A percentile compares a stretch with the other conserved stretches of the same genome.
Conservation (phyloP, 1,140 invertebrate genomes). For the Drosophila prosaltans region DNA sequence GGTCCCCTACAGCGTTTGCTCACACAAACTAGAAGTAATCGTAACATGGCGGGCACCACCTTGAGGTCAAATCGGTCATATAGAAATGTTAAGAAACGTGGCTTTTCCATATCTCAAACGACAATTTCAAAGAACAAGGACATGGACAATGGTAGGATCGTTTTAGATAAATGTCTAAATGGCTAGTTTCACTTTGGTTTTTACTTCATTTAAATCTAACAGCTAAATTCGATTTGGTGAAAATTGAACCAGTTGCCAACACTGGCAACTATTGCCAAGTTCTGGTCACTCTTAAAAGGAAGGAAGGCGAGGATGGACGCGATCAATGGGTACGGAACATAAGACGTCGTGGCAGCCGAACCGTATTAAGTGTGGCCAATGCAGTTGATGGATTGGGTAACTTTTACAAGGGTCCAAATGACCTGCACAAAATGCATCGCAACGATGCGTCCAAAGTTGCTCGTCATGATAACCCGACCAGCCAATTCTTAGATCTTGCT, state of each 20-base stretch:
- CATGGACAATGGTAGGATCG: background rate
- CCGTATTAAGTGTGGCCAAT: background rate
- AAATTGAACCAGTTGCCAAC: background rate
- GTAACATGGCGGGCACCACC: background rate
- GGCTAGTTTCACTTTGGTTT: too few relatives aligned
- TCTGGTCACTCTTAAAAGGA: background rate
- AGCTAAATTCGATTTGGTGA: background rate
- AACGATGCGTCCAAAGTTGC: too few relatives aligned
- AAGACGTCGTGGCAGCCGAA: background rate
- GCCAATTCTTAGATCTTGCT: background rate
- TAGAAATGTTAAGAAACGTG: background rate
- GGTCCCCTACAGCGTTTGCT: constrained; percentile 3
- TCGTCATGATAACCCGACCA: background rate
- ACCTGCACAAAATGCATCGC: background rate
- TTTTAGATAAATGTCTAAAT: too few relatives aligned
- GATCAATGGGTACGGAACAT: background rate
- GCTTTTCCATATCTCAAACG: background rate
- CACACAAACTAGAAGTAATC: background rate
- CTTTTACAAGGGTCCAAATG: background rate
- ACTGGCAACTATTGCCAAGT: background rate
- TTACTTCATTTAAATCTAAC: too few relatives aligned
- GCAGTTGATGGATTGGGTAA: background rate
- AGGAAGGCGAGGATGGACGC: background rate
- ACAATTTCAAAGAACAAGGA: background rate
- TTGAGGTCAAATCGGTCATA: background rate